A percentile compares a stretch with the other conserved stretches of the same genome.
Evolutionary conservation across 1,140 invertebrate species (phyloP).

Genomic region (Globodera rostochiensis): DNA sequence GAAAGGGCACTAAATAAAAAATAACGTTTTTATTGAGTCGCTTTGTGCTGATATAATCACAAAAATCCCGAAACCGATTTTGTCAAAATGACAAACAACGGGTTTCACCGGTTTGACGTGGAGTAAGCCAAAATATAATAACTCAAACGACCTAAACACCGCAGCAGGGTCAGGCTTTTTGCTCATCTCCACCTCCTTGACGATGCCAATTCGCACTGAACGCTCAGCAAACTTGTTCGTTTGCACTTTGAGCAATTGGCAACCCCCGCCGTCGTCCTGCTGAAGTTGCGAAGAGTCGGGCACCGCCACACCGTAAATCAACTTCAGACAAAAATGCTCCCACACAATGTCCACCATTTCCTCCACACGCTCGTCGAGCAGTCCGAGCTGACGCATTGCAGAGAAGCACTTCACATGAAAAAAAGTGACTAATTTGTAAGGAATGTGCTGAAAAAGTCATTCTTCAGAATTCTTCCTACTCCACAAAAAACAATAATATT

Average conservation of each 20-base stretch:
- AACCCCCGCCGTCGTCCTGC: background rate
- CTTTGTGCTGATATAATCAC: no score
- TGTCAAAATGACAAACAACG: no score
- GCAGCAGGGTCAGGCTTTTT: conserved; percentile 16
- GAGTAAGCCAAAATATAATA: background rate
- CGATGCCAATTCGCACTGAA: conserved; percentile 10
- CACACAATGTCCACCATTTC: conserved; percentile 35
- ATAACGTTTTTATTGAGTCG: no score
- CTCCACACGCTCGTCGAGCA: conserved; percentile 23
- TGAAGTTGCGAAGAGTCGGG: background rate
- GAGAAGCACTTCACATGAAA: conserved; percentile 24
- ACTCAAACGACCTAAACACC: conserved; percentile 22
- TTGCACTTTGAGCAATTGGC: conserved; percentile 14
- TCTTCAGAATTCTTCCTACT: no score
- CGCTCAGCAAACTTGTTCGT: conserved; percentile 26
- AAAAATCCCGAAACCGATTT: no score
- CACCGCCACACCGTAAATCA: conserved; percentile 16
- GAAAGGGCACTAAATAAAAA: conserved; percentile 28
- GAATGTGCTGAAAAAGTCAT: no score
- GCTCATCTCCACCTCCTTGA: conserved; percentile 18
- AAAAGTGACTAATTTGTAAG: background rate
- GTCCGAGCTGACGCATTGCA: conserved; percentile 21
- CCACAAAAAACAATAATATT: no score
- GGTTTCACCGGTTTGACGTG: no score
- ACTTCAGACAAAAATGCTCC: conserved; percentile 27